Percentiles rank a stretch among this genome's conserved stretches.
These are phyloP conservation scores for Thamnophis elegans DNA, from an alignment of 2,797 vertebrate genomes.

Conservation along the genomic window DNA sequence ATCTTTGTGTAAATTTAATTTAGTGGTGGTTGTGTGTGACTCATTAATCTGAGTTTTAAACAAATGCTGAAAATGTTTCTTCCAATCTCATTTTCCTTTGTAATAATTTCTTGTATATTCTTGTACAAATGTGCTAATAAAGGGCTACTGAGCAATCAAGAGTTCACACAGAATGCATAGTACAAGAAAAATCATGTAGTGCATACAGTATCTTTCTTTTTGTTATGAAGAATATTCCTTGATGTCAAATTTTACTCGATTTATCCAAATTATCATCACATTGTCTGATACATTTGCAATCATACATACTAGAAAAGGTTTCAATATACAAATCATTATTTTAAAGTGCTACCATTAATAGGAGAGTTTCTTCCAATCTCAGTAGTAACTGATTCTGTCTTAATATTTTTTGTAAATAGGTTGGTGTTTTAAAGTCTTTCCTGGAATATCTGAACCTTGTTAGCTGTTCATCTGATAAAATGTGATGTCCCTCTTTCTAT, in stretches of 20 bases:
- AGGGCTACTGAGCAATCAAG: constrained; percentile 26
- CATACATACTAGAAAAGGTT: constrained; percentile 6
- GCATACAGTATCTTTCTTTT: background rate
- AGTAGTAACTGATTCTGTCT: background rate
- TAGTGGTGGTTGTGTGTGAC: constrained; percentile 3
- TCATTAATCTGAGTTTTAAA: background rate
- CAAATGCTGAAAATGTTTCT: constrained; percentile 21
- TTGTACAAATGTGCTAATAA: constrained; percentile 18
- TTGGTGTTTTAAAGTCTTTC: background rate
- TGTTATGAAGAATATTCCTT: background rate
- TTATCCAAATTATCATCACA: constrained; percentile 18
- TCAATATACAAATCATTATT: background rate
- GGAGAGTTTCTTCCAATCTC: background rate
- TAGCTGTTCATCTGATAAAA: background rate
- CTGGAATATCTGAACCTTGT: background rate
- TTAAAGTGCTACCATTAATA: background rate
- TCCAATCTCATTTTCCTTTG: constrained; percentile 23
- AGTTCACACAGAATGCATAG: background rate
- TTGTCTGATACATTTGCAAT: background rate
- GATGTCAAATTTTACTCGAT: background rate
- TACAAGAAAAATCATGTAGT: constrained; percentile 2
- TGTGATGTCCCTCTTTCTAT: background rate
- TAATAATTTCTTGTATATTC: constrained; percentile 6
- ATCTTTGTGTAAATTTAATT: constrained; percentile 23
- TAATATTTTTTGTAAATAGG: background rate